phyloP scores from a whole-genome alignment of 2,797 vertebrate genomes.

The Chelonia mydas region DNA sequence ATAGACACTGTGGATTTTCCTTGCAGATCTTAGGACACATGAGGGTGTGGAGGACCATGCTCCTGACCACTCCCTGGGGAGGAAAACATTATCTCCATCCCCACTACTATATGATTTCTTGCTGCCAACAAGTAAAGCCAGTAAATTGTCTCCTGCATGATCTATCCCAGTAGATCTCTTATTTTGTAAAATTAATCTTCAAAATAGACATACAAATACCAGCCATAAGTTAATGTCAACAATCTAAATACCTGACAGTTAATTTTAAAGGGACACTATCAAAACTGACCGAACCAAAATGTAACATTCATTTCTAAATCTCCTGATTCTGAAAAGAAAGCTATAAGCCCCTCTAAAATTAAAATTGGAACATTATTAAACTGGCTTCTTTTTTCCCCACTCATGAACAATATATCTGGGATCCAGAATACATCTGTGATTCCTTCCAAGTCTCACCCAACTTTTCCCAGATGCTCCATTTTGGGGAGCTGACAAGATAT shows the following conservation, averaged over 20 bases:
- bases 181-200: neutral
- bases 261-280: neutral
- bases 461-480: neutral
- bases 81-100: accelerated
- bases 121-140: neutral
- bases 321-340: neutral
- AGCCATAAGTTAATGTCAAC: neutral
- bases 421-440: neutral
- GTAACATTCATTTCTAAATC: neutral
- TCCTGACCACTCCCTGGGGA: neutral
- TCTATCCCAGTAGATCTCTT: neutral
- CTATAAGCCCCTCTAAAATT: neutral
- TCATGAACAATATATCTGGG: neutral
- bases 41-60: accelerated
- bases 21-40: neutral
- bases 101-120: accelerated
- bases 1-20: neutral
- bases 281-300: neutral
- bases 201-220: neutral
- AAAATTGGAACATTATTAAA: neutral
- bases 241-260: neutral
- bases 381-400: accelerated
- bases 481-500: neutral
- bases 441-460: neutral
- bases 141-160: neutral